A percentile compares a stretch with the other conserved stretches of the same genome.
Conservation (phyloP, 2,888 invertebrate genomes). For the Tanytarsus gracilentus region DNA sequence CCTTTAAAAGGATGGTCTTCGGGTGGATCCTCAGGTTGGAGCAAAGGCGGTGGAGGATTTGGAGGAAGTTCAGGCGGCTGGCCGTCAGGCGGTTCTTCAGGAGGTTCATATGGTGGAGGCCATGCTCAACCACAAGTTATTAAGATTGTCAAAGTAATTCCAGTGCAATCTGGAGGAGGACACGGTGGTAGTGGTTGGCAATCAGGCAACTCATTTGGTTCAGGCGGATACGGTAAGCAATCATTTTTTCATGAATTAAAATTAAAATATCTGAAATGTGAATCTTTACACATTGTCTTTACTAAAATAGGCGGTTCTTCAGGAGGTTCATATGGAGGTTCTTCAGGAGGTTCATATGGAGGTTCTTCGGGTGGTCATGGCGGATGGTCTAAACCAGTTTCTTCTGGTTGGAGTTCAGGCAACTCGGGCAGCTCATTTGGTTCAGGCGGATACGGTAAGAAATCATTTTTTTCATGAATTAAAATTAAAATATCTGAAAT, state of each 20-base stretch:
- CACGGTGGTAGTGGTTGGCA: background rate
- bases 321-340: background rate
- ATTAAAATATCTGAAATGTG: too few relatives aligned
- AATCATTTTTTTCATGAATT: too few relatives aligned
- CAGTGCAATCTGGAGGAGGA: constrained; percentile 6
- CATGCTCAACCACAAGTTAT: constrained; percentile 11
- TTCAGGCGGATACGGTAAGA: background rate
- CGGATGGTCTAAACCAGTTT: constrained; percentile 18
- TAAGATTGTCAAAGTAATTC: constrained; percentile 14
- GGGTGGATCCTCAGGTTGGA: background rate
- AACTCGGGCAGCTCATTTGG: background rate
- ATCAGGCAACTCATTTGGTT: background rate
- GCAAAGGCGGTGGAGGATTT: background rate
- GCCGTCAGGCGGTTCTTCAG: background rate
- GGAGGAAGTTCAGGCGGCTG: background rate
- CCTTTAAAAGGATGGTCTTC: background rate
- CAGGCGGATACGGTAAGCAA: background rate
- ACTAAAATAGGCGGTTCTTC: background rate
- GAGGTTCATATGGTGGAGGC: background rate
- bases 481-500: too few relatives aligned
- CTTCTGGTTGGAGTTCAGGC: background rate
- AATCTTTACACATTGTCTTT: too few relatives aligned
- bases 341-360: background rate
- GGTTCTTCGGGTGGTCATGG: background rate
- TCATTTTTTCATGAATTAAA: too few relatives aligned